Evolutionary conservation across 2,888 invertebrate genomes (phyloP).

Genomic region (Notodonta ziczac): DNA sequence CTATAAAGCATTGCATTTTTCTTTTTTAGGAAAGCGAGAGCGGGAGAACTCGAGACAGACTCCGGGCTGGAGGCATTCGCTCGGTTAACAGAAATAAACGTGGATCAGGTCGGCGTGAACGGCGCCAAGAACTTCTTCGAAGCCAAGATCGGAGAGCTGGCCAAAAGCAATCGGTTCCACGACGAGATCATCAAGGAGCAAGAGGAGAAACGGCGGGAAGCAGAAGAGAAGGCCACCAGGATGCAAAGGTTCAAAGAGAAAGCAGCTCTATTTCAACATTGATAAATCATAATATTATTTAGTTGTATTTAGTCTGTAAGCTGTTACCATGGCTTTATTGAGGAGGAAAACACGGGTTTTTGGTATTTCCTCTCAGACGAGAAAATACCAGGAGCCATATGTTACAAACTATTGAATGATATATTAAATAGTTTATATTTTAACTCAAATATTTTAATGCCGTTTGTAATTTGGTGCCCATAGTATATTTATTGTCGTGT

Average conservation of each 20-base stretch:
- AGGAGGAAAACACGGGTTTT: constrained; percentile 1
- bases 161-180: constrained; percentile 94
- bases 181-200: constrained; percentile 96
- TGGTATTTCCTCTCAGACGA: background rate
- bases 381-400: background rate
- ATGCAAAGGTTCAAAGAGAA: constrained; percentile 95
- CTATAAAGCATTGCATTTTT: constrained; percentile 7
- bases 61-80: constrained; percentile 95
- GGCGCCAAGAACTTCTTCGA: constrained; percentile 98
- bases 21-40: constrained; percentile 91
- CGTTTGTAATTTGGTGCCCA: no score
- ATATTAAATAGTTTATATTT: background rate
- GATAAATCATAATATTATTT: constrained; percentile 43
- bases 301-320: constrained; percentile 76
- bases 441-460: no score
- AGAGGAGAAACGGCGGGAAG: constrained; percentile 92
- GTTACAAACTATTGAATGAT: background rate
- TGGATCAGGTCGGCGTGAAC: constrained; percentile 96
- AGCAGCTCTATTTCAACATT: constrained; percentile 90
- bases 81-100: constrained; percentile 94
- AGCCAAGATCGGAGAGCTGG: constrained; percentile 96
- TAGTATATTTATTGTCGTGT: no score
- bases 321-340: constrained; percentile 74
- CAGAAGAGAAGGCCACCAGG: constrained; percentile 92
- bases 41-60: constrained; percentile 94